Base-by-base conservation (phyloP, 2,888 invertebrate species). In the Erebia ligea region DNA sequence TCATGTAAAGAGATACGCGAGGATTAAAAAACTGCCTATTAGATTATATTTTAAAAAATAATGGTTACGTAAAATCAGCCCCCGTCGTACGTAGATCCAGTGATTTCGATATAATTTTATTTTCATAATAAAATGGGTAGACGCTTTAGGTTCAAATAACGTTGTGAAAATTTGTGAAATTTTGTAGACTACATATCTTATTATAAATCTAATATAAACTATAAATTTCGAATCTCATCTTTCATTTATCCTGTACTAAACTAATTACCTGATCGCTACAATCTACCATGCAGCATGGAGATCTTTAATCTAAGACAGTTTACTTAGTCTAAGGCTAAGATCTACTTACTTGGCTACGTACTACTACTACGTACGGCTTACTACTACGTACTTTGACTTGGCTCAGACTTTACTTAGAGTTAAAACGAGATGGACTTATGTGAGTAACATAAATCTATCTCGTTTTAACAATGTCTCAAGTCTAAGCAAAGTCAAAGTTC, bases 131-230 rank as follows among this genome's bases (percentile, higher is more conserved):
- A 93, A 92, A 92, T 92, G 92, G 90, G 88, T 93, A 92, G 93
- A 91, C 90, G 92, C 93, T 92, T 93, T 93, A 92, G 92, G 92
- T 93, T 93, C 91, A 92, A 92, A 92, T 92, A 92, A 93, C 87
- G 93, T 93, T 93, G 93, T 93, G 93, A 93, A 92, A 91, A 93
- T 92, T 93, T 92, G 92, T 92, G 93, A 93, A 93, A 90, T 92
- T 92, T 93, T 93, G 93, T 93, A 93, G 93, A 93, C 93, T 92
- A 93, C 93, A 93, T 93, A 93, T 93, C 93, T 92, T 93, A 93
- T 92, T 93, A 92, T 93, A 93, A 93, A 92, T 92, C 91, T 93
- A 92, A 92, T 92, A 93, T 92, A 93, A 93, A 93, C 93, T 93
- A 93, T 93, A 92, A 93, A 91, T 93, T 93, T 93, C 89, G 92